Percentiles rank a stretch among this genome's conserved stretches.
These are phyloP conservation scores for Clarias macrocephalus DNA, from an alignment of 2,113 vertebrate species.

Conservation along the genomic window DNA sequence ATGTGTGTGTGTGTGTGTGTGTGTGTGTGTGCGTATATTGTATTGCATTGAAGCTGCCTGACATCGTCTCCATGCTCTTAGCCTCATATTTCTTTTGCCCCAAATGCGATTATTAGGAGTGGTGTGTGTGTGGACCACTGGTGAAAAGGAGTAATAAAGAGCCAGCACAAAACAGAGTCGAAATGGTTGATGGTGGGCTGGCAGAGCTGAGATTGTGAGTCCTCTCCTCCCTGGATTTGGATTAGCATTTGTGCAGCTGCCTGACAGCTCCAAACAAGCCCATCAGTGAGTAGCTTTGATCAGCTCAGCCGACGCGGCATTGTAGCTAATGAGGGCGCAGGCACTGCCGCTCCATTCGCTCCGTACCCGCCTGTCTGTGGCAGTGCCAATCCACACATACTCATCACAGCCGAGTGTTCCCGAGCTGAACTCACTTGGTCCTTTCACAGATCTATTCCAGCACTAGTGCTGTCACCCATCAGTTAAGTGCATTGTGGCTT, in stretches of 20 bases:
- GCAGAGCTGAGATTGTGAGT: constrained; percentile 41
- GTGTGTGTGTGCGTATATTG: constrained; percentile 51
- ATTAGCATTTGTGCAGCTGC: constrained; percentile 50
- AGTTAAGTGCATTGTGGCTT: background rate
- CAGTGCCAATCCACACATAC: constrained; percentile 42
- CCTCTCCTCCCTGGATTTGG: constrained; percentile 40
- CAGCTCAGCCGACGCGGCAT: constrained; percentile 43
- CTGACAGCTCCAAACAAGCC: constrained; percentile 55
- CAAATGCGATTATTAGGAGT: constrained; percentile 23
- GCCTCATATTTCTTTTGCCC: background rate
- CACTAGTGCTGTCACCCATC: constrained; percentile 30
- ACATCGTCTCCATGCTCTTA: constrained; percentile 28
- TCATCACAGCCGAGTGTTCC: constrained; percentile 40
- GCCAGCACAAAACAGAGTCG: constrained; percentile 18
- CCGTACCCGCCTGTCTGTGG: constrained; percentile 40
- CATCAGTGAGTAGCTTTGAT: constrained; percentile 55
- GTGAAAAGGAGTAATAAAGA: constrained; percentile 18
- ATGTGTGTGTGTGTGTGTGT: constrained; percentile 40
- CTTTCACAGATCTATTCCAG: constrained; percentile 5
- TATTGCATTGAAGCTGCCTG: constrained; percentile 46
- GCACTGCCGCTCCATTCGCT: constrained; percentile 40
- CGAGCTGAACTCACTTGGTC: constrained; percentile 22
- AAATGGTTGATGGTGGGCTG: constrained; percentile 26
- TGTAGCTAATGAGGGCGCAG: constrained; percentile 53
- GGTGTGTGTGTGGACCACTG: background rate